Base-by-base conservation (phyloP, 2,113 vertebrate genomes). In the Pseudopipra pipra region DNA sequence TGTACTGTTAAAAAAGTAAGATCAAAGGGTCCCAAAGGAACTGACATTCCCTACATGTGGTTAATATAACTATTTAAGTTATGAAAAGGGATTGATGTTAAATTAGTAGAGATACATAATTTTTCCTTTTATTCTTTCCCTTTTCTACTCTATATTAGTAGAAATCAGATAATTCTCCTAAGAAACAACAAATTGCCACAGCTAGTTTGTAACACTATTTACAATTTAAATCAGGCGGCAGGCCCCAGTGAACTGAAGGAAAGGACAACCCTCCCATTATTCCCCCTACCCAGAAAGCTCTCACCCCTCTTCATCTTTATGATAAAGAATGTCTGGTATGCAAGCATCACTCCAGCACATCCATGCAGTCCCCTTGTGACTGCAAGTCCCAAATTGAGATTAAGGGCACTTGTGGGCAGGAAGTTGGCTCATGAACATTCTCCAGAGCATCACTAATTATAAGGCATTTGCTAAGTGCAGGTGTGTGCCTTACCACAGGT, bases 291-390 rank as follows among this genome's bases (percentile, higher is more conserved):
- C 90, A 20, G 78, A 94, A 95, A 93, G 56, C 35, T 23, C 73
- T 95, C 2, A 0, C 44, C 72, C 72, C 79, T 91, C 76, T 90
- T 95, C 82, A 72, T 94, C 88, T 67, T 78, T 89, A 51, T 66
- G 46, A 75, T 63, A 72, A 96, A 92, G 97, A 97, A 97, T 94
- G 94, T 92, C 94, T 96, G 95, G 97, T 94, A 97, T 95, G 96
- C 18, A 14, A 94, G 78, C 13, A 6, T 77, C 85, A n/a, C 74
- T 94, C 59, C 68, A 91, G 92, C 49, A 87, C 44, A 92, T 85
- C 92, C 89, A 78, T 49, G 44, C 91, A 28, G 14, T 33, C 87
- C 87, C 61, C 66, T 87, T 85, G 85, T 72, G 61, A 58, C 62
- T 55, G 10, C 28, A 91, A 85, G 44, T 93, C 70, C 87, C 78